Conservation (phyloP, 2,113 vertebrate species). For the Mesitornis unicolor region DNA sequence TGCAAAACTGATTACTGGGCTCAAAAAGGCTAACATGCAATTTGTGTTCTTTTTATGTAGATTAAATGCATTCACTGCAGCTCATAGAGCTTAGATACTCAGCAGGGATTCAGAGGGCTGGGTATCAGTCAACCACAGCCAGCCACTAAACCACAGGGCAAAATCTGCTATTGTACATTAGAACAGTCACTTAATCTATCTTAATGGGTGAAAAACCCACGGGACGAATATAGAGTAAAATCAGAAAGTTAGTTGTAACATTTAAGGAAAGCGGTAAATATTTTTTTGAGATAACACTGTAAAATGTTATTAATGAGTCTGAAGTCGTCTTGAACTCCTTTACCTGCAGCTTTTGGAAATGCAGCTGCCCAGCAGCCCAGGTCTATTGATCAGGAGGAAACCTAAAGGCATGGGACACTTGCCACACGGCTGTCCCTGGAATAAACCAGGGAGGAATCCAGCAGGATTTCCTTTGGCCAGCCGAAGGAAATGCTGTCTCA, state of each 20-base stretch:
- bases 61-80: conserved; percentile 81
- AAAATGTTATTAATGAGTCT: conserved; percentile 64
- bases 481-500: background rate
- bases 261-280: conserved; percentile 64
- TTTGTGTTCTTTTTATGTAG: conserved; percentile 84
- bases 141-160: conserved; percentile 77
- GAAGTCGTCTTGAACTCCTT: conserved; percentile 42
- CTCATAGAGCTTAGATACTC: conserved; percentile 78
- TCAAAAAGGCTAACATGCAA: conserved; percentile 76
- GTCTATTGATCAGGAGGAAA: background rate
- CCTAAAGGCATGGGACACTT: background rate
- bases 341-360: conserved; percentile 30
- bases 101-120: conserved; percentile 82
- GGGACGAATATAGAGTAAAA: conserved; percentile 73
- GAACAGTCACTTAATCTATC: conserved; percentile 85
- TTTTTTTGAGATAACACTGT: conserved; percentile 61
- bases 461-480: background rate
- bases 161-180: conserved; percentile 83
- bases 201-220: conserved; percentile 81
- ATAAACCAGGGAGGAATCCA: background rate
- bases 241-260: conserved; percentile 61
- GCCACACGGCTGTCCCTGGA: background rate
- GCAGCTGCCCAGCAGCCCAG: background rate
- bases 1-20: conserved; percentile 70
- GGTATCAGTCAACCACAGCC: conserved; percentile 88